Percentiles rank a stretch among this genome's conserved stretches.
Conservation (phyloP, 2,797 vertebrate species). For the Diceros bicornis region DNA sequence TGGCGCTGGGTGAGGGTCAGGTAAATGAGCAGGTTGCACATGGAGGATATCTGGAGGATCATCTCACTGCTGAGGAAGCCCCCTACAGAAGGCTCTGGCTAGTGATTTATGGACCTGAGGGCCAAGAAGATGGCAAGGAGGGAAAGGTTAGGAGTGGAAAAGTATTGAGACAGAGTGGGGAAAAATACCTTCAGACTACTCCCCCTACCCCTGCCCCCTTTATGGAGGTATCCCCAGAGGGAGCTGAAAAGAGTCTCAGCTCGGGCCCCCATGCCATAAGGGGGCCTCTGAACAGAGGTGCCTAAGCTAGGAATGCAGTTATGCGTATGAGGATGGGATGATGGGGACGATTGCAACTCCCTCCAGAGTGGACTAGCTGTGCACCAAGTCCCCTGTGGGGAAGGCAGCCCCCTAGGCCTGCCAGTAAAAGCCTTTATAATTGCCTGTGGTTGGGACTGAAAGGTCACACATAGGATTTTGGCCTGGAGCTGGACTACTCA, state of each 20-base stretch:
- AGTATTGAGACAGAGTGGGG: neutral
- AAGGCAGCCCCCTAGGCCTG: neutral
- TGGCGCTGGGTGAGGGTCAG: neutral
- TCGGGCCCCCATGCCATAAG: neutral
- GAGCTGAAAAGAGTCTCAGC: neutral
- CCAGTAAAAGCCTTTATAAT: neutral
- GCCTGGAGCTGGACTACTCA: neutral
- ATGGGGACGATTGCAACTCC: neutral
- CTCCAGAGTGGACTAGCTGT: neutral
- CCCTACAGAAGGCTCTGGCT: neutral
- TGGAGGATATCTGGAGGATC: neutral
- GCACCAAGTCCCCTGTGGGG: neutral
- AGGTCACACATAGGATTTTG: neutral
- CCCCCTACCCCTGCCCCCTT: neutral
- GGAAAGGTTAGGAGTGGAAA: neutral
- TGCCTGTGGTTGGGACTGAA: neutral
- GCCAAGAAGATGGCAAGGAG: neutral
- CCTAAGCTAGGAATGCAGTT: neutral
- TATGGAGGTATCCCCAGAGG: neutral
- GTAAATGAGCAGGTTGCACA: neutral
- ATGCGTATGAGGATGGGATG: neutral
- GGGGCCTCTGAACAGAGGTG: neutral
- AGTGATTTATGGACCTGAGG: neutral
- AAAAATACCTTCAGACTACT: neutral
- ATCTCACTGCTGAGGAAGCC: neutral